Evolutionary conservation across 37 sponge, comb jelly and placozoan genomes (phyloP).

Genomic region (Chondrilla cf. caribensis): DNA sequence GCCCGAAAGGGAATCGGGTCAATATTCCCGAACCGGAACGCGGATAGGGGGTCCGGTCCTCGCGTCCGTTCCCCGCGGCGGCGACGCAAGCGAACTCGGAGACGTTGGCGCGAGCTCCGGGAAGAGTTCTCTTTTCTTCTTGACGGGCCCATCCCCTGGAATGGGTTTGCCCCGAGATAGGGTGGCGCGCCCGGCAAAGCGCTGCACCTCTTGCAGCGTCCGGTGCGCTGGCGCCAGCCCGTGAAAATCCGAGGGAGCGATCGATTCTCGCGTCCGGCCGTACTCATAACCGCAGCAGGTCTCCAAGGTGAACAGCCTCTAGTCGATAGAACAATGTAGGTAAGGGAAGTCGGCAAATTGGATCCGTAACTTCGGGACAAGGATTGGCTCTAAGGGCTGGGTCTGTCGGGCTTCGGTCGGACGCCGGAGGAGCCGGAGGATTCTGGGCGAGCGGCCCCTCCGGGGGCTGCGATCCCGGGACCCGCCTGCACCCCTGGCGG

Average conservation of each 20-base stretch:
- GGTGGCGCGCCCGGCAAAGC: constrained; percentile 49
- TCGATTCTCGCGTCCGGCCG: constrained; percentile 55
- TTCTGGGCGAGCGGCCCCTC: constrained; percentile 42
- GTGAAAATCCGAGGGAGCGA: constrained; percentile 66
- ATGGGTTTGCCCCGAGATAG: constrained; percentile 59
- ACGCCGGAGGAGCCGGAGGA: constrained; percentile 42
- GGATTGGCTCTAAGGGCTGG: constrained; percentile 71
- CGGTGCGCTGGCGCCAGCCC: constrained; percentile 44
- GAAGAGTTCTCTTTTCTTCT: constrained; percentile 60
- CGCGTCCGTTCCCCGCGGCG: not conserved
- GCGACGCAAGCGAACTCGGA: constrained; percentile 48
- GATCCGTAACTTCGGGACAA: constrained; percentile 73
- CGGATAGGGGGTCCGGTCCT: constrained; percentile 19
- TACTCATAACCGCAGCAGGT: constrained; percentile 76
- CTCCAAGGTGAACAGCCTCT: constrained; percentile 73
- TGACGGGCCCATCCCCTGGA: constrained; percentile 40
- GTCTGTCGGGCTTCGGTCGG: constrained; percentile 74
- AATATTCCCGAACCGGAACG: constrained; percentile 71
- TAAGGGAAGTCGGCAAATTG: constrained; percentile 73
- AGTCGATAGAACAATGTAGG: constrained; percentile 74
- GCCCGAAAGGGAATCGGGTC: constrained; percentile 70
- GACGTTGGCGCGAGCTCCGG: constrained; percentile 37
- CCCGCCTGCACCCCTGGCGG: constrained; percentile 32
- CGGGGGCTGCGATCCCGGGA: constrained; percentile 41
- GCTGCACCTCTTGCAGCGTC: constrained; percentile 40